A percentile compares a stretch with the other conserved stretches of the same genome.
These are phyloP conservation scores for Rallus limicola DNA, from an alignment of 2,113 vertebrate species.

Conservation along the genomic window DNA sequence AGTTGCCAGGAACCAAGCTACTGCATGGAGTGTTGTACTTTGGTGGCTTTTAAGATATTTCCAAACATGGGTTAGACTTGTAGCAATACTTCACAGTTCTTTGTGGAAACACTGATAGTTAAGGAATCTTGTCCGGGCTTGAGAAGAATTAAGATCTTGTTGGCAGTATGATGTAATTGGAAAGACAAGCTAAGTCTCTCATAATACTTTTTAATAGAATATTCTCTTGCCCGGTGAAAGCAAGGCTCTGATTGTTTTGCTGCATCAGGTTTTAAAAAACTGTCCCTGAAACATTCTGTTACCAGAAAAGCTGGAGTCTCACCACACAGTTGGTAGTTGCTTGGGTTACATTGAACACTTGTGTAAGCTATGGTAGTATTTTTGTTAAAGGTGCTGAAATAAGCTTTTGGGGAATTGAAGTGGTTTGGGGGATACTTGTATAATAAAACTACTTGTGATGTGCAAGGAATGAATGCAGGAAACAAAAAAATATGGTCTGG, in stretches of 20 bases:
- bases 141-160: not conserved
- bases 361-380: not conserved
- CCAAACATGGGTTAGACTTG: not conserved
- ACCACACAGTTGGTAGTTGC: not conserved
- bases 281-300: not conserved
- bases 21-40: not conserved
- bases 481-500: not conserved
- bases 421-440: not conserved
- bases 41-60: not conserved
- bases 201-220: not conserved
- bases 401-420: not conserved
- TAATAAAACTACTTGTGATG: not conserved
- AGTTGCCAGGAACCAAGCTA: not conserved
- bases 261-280: not conserved
- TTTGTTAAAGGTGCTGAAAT: not conserved
- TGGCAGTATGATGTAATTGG: not conserved
- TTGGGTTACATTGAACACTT: rapidly evolving
- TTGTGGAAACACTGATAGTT: not conserved
- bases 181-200: not conserved
- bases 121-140: not conserved
- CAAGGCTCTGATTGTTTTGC: not conserved
- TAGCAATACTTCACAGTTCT: not conserved
- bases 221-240: not conserved
- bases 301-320: not conserved
- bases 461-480: not conserved